A percentile compares a stretch with the other conserved stretches of the same genome.
These are phyloP conservation scores for Dendrocincla tyrannina DNA, from an alignment of 2,797 vertebrate species.

Conservation along the genomic window DNA sequence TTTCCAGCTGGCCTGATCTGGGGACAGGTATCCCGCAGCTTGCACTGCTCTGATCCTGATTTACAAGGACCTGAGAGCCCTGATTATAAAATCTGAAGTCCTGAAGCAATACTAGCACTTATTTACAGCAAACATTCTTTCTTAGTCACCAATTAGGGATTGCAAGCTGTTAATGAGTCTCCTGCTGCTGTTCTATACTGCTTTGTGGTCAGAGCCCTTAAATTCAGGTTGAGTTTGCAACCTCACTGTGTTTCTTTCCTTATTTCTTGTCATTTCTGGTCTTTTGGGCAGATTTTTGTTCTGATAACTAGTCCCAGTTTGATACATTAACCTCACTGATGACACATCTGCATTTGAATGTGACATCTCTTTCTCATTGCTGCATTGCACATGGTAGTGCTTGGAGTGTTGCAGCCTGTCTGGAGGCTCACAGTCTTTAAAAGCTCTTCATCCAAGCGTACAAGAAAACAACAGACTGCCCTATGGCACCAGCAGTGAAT, in stretches of 20 bases:
- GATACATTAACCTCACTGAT: background rate
- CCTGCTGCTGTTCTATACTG: background rate
- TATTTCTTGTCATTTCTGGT: background rate
- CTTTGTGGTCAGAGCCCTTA: background rate
- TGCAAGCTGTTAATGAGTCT: background rate
- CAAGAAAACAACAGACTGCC: background rate
- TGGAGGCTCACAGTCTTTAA: background rate
- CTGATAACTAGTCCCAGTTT: background rate
- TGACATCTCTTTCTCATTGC: background rate
- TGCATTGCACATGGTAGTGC: background rate
- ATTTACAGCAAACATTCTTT: background rate
- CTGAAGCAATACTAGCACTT: background rate
- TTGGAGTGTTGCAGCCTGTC: background rate
- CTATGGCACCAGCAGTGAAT: background rate
- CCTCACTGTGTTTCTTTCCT: background rate
- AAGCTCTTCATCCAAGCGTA: background rate
- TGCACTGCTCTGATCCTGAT: constrained; percentile 7
- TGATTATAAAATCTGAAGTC: constrained; percentile 6
- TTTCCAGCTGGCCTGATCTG: constrained; percentile 54
- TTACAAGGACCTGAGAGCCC: background rate
- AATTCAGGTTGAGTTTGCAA: background rate
- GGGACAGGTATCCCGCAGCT: constrained; percentile 21
- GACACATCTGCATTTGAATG: background rate
- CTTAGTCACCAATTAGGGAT: background rate
- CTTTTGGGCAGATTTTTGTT: background rate